Base-by-base conservation (phyloP, 1,140 invertebrate species). In the Acromyrmex charruanus region DNA sequence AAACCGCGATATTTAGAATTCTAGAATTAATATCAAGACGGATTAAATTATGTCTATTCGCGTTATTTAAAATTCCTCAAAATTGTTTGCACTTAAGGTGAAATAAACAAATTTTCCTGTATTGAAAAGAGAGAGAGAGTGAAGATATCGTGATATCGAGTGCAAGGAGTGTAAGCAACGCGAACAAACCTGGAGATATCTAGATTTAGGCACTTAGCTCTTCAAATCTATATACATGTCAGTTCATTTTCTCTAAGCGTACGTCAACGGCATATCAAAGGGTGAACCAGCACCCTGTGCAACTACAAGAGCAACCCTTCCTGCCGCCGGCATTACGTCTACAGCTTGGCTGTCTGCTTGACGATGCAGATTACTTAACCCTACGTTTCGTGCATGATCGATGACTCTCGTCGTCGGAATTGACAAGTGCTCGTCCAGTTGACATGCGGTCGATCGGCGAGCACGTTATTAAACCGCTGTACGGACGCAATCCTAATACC, bases 391-490 rank as follows among this genome's bases (percentile, higher is more conserved):
- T 44, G 63, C 75, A 65, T 89, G 89, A 90, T 90, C 89, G 89
- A 90, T 90, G 88, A 90, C 85, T 75, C 63, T 77, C 61, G 85
- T 69, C 44, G 59, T 61, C 59, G 85, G 55, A 74, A 77, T 89
- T 84, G 89, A 87, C 89, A 90, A 77, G 85, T 82, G 72, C 72
- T 44, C 71, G 88, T 21, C 77, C 71, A 65, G 74, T 79, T 87
- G 89, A 84, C 77, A 79, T n/a, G 77, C 58, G 89, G 84, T 59
- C 84, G 75, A 77, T 86, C 66, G 88, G 88, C 77, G 85, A 89
- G 55, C 85, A 87, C 88, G 85, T 89, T 89, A 90, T 90, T 90
- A 89, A 90, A 90, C 89, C 88, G 35, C 87, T 39, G 71, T 72
- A 72, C 69, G 74, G n/a, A 61, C 63, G 87, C 79, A 55, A 68